Evolutionary conservation across 2,888 invertebrate species (phyloP), one percentile per base, ranked within the genome.

Genomic region (Abrostola tripartita): DNA sequence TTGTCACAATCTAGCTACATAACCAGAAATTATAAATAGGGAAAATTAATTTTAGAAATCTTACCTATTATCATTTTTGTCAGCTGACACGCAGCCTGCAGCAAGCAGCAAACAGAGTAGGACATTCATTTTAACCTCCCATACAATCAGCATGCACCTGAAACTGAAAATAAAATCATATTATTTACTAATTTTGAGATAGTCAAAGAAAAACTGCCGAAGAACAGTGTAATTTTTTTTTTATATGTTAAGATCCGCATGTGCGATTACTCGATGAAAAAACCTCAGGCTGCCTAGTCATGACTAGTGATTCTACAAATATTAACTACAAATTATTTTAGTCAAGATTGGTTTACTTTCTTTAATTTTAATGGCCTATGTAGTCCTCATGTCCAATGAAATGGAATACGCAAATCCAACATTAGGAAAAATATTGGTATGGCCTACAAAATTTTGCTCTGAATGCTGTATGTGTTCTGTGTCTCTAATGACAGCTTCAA

Each of bases 21-120:
- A 4, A 2, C 24, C 24, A 24, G 24, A 24, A 24, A 24, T 24
- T 24, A 24, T 24, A 24, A 24, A 24, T 24, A 24, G 10, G 7
- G 7, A 0, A 1, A 40, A 11, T 50, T 36, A 36, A 35, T 11
- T 12, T 6, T 37, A 5, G 37, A 35, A 35, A 35, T 0, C 47
- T 67, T 76, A 93, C 93, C 91, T 90, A 65, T 87, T 88, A 65
- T 89, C 87, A 74, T 79, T 85, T 47, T 87, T 88, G 35, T 87
- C 86, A 64, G 91, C 93, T 42, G 85, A 70, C 38, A 76, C 88
- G 71, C 81, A 85, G 71, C 83, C 79, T 41, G 81, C 85, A 59
- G 79, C 74, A 57, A 91, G 76, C 65, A 94, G 81, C 68, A 93
- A 67, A 81, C 81, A 89, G 50, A 90, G 73, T 54, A 79, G 64